phyloP scores from a whole-genome alignment of 2,113 vertebrate genomes.

The Ia io region DNA sequence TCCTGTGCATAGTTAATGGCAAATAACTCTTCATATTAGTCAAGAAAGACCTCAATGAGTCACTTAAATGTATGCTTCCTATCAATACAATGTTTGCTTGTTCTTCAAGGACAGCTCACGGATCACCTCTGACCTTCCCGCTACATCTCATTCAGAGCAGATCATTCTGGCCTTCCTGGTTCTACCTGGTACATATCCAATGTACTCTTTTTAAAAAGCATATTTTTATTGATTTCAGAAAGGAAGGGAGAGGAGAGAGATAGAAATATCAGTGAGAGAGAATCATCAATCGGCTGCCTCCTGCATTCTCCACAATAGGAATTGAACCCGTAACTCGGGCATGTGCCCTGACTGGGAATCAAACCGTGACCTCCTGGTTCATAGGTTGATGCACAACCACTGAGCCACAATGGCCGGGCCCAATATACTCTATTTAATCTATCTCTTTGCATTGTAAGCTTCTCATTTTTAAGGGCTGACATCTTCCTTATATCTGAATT shows the following conservation, averaged over 20 bases:
- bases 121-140: not conserved
- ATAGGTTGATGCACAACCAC: no score
- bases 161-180: not conserved
- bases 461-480: not conserved
- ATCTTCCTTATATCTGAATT: not conserved
- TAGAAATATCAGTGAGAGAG: no score
- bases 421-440: not conserved
- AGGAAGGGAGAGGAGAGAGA: no score
- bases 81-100: not conserved
- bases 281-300: no score
- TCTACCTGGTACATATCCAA: not conserved
- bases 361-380: no score
- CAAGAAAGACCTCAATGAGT: not conserved
- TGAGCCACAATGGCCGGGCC: no score
- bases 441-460: not conserved
- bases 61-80: not conserved
- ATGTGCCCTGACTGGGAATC: no score
- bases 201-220: no score
- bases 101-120: slow-evolving; percentile 6
- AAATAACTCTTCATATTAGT: slow-evolving; percentile 4
- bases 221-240: no score
- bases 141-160: not conserved
- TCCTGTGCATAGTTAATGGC: not conserved
- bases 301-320: no score
- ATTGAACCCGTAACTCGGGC: no score